phyloP scores from a whole-genome alignment of 2,888 invertebrate genomes.

The Nemapogon koenigi region DNA sequence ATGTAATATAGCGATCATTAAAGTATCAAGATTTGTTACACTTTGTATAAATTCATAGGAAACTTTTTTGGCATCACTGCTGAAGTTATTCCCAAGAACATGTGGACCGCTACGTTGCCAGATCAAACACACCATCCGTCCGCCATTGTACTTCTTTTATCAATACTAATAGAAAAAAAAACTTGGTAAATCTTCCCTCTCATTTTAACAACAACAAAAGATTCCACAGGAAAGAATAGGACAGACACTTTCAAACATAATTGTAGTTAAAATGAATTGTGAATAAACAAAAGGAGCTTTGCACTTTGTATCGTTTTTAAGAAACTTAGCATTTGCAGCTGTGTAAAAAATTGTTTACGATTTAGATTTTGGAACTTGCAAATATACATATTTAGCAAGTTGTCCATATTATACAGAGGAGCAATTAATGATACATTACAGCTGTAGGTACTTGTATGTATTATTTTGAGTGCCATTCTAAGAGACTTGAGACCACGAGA shows the following conservation, averaged over 20 bases:
- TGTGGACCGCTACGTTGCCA: slow-evolving; percentile 61
- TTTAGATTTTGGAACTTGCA: too few species aligned
- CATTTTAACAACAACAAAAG: slow-evolving; percentile 25
- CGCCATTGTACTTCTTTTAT: slow-evolving; percentile 57
- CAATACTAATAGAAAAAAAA: slow-evolving; percentile 47
- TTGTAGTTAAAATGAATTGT: slow-evolving; percentile 51
- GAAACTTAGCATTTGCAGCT: slow-evolving; percentile 1
- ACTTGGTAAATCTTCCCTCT: slow-evolving; percentile 31
- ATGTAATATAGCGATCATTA: background rate
- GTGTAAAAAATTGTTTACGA: slow-evolving; percentile 4
- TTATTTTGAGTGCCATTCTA: too few species aligned
- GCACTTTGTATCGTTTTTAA: slow-evolving; percentile 5
- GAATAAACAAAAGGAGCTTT: slow-evolving; percentile 17
- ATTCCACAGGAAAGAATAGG: slow-evolving; percentile 23
- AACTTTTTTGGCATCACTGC: slow-evolving; percentile 56
- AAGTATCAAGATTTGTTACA: slow-evolving; percentile 2
- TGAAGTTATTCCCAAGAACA: slow-evolving; percentile 59
- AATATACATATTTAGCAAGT: too few species aligned
- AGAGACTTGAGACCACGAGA: too few species aligned
- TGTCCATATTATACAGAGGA: too few species aligned
- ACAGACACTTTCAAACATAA: slow-evolving; percentile 36
- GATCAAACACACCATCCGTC: slow-evolving; percentile 62
- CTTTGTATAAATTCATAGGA: slow-evolving; percentile 25
- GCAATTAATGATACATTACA: too few species aligned
- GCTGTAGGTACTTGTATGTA: too few species aligned